Percentiles rank a stretch among this genome's conserved stretches.
Evolutionary conservation across 2,797 vertebrate species (phyloP).

Genomic region (Epinephelus coioides): DNA sequence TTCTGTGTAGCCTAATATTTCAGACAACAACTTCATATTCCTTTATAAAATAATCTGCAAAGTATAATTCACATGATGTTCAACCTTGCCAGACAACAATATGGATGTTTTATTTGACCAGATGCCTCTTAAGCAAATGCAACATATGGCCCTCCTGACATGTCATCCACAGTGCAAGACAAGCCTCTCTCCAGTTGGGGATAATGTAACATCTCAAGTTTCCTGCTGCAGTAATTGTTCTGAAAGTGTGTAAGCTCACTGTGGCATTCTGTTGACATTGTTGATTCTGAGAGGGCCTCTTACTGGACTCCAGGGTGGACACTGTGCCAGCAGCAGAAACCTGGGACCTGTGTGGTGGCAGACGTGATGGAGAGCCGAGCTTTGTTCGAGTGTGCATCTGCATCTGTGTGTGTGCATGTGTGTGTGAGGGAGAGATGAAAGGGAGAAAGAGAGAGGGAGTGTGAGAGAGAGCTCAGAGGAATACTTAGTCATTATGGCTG

Average conservation of each 20-base stretch:
- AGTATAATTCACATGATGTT: neutral
- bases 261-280: slow-evolving; percentile 77
- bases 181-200: neutral
- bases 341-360: slow-evolving; percentile 73
- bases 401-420: slow-evolving; percentile 36
- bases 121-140: slow-evolving; percentile 15
- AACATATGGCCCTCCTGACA: neutral
- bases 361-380: slow-evolving; percentile 79
- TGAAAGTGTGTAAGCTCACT: slow-evolving; percentile 48
- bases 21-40: neutral
- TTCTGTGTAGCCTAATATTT: neutral
- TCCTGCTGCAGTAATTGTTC: slow-evolving; percentile 41
- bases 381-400: slow-evolving; percentile 52
- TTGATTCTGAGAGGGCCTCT: slow-evolving; percentile 70
- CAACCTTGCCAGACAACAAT: neutral
- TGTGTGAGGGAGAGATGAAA: neutral
- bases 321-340: slow-evolving; percentile 74
- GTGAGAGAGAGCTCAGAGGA: slow-evolving; percentile 70
- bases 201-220: slow-evolving; percentile 22
- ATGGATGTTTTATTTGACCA: slow-evolving; percentile 6
- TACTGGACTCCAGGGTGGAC: slow-evolving; percentile 60
- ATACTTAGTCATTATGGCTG: slow-evolving; percentile 74
- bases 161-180: neutral
- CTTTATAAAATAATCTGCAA: neutral
- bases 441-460: neutral